Conservation (phyloP, 2,888 invertebrate genomes). For the Euproctis similis region DNA sequence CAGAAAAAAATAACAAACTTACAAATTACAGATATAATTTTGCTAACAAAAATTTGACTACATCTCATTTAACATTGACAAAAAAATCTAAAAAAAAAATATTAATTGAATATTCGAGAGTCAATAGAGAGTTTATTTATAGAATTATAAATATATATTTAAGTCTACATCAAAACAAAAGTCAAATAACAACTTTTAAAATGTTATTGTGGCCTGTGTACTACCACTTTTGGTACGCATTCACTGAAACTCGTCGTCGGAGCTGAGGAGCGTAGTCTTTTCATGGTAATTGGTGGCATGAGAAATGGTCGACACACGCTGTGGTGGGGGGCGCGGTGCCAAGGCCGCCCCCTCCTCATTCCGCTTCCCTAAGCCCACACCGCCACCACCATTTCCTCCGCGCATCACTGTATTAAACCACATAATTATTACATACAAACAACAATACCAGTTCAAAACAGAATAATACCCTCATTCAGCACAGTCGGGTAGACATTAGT, state of each 20-base stretch:
- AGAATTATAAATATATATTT: no score
- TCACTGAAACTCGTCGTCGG: slow-evolving; percentile 96
- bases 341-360: slow-evolving; percentile 64
- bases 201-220: background rate
- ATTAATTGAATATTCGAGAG: no score
- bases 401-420: slow-evolving; percentile 53
- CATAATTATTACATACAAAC: slow-evolving; percentile 2
- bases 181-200: slow-evolving; percentile 19
- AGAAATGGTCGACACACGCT: slow-evolving; percentile 86
- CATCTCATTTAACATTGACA: no score
- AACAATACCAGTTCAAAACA: background rate
- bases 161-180: no score
- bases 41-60: no score
- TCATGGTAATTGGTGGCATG: slow-evolving; percentile 89
- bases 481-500: no score
- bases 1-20: no score
- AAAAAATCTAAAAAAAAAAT: no score
- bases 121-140: no score
- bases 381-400: no score
- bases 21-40: no score
- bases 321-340: slow-evolving; percentile 78
- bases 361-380: slow-evolving; percentile 44
- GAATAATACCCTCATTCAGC: background rate
- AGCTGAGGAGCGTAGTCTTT: slow-evolving; percentile 95
- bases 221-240: slow-evolving; percentile 5